phyloP scores from a whole-genome alignment of 2,113 vertebrate genomes.

The Heteronetta atricapilla region DNA sequence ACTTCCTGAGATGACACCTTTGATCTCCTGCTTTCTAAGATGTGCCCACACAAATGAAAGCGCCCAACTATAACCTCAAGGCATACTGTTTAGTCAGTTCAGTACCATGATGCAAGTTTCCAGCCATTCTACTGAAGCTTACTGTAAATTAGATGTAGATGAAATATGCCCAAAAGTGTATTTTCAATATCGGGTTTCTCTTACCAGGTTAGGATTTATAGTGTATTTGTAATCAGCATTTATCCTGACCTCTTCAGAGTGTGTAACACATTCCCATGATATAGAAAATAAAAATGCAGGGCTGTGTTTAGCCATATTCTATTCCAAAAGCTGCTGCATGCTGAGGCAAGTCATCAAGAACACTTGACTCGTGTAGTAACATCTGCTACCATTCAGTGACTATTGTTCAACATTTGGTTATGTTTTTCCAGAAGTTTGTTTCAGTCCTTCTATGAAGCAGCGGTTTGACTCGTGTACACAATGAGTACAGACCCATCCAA shows the following conservation, averaged over 20 bases:
- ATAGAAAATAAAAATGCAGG: neutral
- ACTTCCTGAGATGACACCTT: neutral
- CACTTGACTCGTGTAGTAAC: slow-evolving; percentile 1
- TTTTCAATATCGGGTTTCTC: neutral
- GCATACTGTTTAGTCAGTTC: neutral
- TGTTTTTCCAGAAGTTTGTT: slow-evolving; percentile 3
- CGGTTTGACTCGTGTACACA: neutral
- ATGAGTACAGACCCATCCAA: neutral
- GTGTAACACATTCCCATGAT: neutral
- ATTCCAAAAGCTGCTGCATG: neutral
- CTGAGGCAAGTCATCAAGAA: neutral
- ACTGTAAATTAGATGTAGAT: neutral
- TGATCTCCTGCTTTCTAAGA: neutral
- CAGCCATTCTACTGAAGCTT: neutral
- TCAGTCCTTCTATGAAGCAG: neutral
- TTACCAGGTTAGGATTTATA: neutral
- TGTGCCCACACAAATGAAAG: neutral
- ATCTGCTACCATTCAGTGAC: slow-evolving; percentile 34
- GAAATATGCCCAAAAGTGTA: neutral
- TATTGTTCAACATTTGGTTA: slow-evolving; percentile 17
- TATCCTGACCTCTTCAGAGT: neutral
- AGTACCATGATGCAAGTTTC: neutral
- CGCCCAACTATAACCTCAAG: neutral
- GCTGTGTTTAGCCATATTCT: neutral
- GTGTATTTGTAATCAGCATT: neutral